Conservation (phyloP, 2,888 invertebrate species). For the Agrilus cyanescens region DNA sequence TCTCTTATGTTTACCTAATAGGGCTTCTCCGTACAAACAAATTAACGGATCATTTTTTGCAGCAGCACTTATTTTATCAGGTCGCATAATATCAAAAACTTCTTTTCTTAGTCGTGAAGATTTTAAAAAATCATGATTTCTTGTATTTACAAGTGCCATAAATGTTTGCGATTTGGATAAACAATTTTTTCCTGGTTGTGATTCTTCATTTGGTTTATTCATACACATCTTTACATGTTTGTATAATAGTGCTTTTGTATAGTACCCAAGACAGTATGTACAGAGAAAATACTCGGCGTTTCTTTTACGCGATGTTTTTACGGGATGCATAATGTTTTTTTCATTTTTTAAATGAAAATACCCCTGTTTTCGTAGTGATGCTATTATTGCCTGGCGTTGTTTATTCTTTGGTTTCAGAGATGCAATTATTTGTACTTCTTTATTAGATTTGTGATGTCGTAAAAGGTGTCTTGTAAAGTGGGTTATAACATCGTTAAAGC, state of each 20-base stretch:
- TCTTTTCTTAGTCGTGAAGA: conserved; percentile 7
- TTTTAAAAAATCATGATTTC: conserved; percentile 6
- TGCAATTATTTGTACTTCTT: conserved; percentile 6
- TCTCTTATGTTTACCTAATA: conserved; percentile 6
- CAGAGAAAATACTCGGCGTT: conserved; percentile 10
- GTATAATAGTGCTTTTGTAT: conserved; percentile 5
- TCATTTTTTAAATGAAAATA: conserved; percentile 10
- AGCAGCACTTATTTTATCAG: conserved; percentile 6
- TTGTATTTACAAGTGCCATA: conserved; percentile 3
- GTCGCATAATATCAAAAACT: conserved; percentile 7
- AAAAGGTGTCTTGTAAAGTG: conserved; percentile 9
- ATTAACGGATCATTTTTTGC: conserved; percentile 9
- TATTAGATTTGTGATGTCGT: conserved; percentile 6
- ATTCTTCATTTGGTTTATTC: background rate
- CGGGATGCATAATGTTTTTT: conserved; percentile 8
- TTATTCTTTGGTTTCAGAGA: conserved; percentile 8
- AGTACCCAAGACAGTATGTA: conserved; percentile 8
- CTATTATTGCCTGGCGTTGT: conserved; percentile 6
- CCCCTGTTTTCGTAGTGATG: conserved; percentile 10
- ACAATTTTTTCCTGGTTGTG: conserved; percentile 1
- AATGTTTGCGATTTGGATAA: conserved; percentile 7
- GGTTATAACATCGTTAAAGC: conserved; percentile 6
- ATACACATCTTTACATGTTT: conserved; percentile 7
- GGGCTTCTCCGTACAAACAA: conserved; percentile 8
- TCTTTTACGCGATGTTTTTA: conserved; percentile 7